Evolutionary conservation across 1,140 invertebrate genomes (phyloP).

Genomic region (Pseudomyrmex pallidus): DNA sequence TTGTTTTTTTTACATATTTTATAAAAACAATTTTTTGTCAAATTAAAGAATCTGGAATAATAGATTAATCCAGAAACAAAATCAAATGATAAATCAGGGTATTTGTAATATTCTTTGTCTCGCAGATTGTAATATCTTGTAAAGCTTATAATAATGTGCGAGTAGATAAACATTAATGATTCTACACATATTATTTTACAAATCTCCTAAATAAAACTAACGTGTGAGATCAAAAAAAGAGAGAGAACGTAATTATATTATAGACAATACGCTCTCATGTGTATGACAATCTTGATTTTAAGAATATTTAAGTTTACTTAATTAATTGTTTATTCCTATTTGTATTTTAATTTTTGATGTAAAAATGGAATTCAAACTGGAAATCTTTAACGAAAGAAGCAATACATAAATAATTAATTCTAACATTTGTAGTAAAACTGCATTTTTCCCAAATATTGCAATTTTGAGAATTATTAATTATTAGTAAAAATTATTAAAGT

Average conservation of each 20-base stretch:
- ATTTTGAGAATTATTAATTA: no score
- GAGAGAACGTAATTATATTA: conserved; percentile 37
- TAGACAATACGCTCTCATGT: conserved; percentile 62
- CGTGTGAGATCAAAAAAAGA: conserved; percentile 29
- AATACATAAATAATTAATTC: no score
- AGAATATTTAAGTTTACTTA: conserved; percentile 20
- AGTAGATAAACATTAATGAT: conserved; percentile 13
- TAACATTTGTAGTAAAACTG: no score
- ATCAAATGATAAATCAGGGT: neutral
- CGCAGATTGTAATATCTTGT: neutral
- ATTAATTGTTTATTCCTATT: neutral
- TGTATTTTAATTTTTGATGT: neutral
- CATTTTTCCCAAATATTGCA: no score
- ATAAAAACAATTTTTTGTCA: conserved; percentile 8
- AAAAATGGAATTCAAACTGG: no score
- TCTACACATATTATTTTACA: conserved; percentile 25
- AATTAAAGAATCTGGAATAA: neutral
- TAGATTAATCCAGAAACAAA: conserved; percentile 1
- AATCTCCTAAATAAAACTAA: conserved; percentile 9
- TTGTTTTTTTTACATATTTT: conserved; percentile 7
- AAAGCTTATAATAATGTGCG: neutral
- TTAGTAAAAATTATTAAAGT: no score
- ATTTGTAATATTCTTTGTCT: conserved; percentile 24
- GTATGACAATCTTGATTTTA: conserved; percentile 57
- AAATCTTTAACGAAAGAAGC: no score